A percentile compares a stretch with the other conserved stretches of the same genome.
Conservation (phyloP, 2,888 invertebrate species). For the Eupithecia centaureata region DNA sequence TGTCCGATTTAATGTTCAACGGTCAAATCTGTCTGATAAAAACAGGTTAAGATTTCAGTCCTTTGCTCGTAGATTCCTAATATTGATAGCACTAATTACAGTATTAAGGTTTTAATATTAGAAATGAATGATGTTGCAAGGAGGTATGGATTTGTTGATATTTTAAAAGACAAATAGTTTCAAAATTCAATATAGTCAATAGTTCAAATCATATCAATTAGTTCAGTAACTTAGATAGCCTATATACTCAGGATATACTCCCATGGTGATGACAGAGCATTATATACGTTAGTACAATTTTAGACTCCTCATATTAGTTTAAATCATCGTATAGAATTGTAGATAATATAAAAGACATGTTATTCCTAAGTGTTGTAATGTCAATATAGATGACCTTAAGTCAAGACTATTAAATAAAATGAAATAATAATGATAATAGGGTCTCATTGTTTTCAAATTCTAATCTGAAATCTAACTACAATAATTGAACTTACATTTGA, state of each 20-base stretch:
- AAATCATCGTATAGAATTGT: background rate
- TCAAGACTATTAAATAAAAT: background rate
- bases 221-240: constrained; percentile 46
- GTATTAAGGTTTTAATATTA: constrained; percentile 47
- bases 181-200: constrained; percentile 69
- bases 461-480: background rate
- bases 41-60: constrained; percentile 43
- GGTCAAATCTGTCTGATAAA: constrained; percentile 18
- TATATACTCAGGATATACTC: constrained; percentile 18
- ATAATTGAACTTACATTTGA: background rate
- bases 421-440: background rate
- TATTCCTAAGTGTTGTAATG: constrained; percentile 7
- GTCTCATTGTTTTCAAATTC: background rate
- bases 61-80: constrained; percentile 53
- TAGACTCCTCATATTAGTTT: background rate
- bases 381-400: background rate
- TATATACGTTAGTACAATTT: constrained; percentile 13
- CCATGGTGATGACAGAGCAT: constrained; percentile 20
- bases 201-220: constrained; percentile 77
- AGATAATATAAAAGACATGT: background rate
- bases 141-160: constrained; percentile 42
- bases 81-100: constrained; percentile 45
- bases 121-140: constrained; percentile 33
- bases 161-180: constrained; percentile 65
- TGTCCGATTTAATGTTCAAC: background rate